Conservation (phyloP, 2,888 invertebrate species). For the Drosophila planitibia region DNA sequence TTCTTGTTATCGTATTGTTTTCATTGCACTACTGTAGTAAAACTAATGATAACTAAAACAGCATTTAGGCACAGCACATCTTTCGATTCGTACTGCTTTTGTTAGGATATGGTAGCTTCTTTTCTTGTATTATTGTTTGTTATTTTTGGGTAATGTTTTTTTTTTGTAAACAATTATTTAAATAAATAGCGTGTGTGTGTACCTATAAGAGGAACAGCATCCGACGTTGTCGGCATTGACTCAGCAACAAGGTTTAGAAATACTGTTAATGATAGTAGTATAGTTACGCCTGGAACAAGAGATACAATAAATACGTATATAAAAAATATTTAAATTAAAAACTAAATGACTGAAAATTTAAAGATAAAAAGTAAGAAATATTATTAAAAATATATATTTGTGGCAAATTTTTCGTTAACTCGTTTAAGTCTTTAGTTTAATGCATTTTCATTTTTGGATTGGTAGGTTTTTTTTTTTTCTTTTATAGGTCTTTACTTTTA, state of each 20-base stretch:
- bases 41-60: conserved; percentile 81
- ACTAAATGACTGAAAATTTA: conserved; percentile 64
- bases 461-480: conserved; percentile 9
- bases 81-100: conserved; percentile 25
- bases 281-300: conserved; percentile 94
- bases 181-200: conserved; percentile 83
- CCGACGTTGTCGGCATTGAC: conserved; percentile 96
- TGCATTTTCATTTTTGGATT: conserved; percentile 37
- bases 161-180: conserved; percentile 27
- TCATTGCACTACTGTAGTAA: conserved; percentile 77
- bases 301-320: conserved; percentile 75
- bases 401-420: conserved; percentile 41
- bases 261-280: conserved; percentile 98
- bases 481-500: conserved; percentile 36
- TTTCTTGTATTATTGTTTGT: conserved; percentile 12
- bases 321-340: conserved; percentile 78
- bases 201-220: conserved; percentile 94
- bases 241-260: conserved; percentile 99
- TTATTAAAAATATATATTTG: conserved; percentile 47
- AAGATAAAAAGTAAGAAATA: conserved; percentile 64
- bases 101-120: conserved; percentile 22
- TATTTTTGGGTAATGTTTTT: conserved; percentile 15
- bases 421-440: conserved; percentile 39
- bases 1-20: conserved; percentile 39
- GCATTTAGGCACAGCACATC: conserved; percentile 67